Conservation (phyloP, 2,888 invertebrate genomes). For the Patella depressa region DNA sequence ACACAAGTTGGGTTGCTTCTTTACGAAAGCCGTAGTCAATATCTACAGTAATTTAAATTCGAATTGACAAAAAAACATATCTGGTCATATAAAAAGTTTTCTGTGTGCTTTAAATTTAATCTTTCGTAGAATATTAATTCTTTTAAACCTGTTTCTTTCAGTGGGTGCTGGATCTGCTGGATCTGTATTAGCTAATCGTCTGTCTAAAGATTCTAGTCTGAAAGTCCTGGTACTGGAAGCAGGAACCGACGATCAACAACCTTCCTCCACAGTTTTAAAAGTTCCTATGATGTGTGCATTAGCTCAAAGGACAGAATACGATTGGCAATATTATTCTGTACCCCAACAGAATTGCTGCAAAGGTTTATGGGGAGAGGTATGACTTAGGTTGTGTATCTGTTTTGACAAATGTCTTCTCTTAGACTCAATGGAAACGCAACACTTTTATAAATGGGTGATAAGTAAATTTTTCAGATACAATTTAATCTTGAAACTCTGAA, state of each 20-base stretch:
- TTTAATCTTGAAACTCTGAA: no score
- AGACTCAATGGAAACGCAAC: no score
- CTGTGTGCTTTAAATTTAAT: no score
- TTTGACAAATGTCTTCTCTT: no score
- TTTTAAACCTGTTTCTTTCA: neutral
- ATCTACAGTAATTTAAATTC: no score
- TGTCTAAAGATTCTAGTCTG: conserved; percentile 66
- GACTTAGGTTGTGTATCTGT: no score
- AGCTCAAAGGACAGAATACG: conserved; percentile 54
- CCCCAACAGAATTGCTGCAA: conserved; percentile 63
- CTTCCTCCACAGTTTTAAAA: conserved; percentile 64
- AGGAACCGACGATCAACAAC: conserved; percentile 69
- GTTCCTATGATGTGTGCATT: conserved; percentile 72
- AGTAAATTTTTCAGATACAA: no score
- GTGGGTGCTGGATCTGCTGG: conserved; percentile 74
- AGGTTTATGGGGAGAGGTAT: neutral
- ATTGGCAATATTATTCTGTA: conserved; percentile 71
- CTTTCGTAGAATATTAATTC: neutral
- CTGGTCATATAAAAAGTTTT: no score
- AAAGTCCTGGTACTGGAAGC: conserved; percentile 70
- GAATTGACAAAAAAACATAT: no score
- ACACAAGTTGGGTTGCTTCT: no score
- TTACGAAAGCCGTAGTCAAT: no score
- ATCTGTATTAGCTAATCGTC: conserved; percentile 71
- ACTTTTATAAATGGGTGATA: no score